Evolutionary conservation across 2,113 vertebrate genomes (phyloP).

Genomic region (Pleuronectes platessa): DNA sequence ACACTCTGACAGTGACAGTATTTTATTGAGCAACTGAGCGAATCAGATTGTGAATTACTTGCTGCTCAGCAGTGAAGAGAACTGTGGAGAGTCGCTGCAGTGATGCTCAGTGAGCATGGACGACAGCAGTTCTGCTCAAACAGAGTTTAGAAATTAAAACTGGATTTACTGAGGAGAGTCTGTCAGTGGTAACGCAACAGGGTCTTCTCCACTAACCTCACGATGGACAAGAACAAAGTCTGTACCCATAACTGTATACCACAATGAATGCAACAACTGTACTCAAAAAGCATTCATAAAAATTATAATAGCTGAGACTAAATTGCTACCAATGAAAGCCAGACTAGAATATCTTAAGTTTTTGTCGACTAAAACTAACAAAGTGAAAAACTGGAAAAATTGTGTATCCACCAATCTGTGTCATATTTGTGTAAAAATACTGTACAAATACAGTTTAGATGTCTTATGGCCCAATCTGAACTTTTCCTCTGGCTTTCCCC

Average conservation of each 20-base stretch:
- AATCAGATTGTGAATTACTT: neutral
- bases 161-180: constrained; percentile 2
- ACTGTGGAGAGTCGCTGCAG: neutral
- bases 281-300: neutral
- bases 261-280: neutral
- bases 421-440: neutral
- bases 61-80: neutral
- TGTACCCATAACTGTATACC: neutral
- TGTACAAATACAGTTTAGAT: constrained; percentile 4
- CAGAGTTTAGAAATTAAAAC: neutral
- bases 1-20: neutral
- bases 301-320: too few relatives aligned
- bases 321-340: too few relatives aligned
- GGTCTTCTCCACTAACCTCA: neutral
- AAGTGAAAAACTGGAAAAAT: neutral
- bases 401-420: neutral
- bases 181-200: neutral
- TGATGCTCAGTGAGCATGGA: neutral
- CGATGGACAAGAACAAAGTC: neutral
- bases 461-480: neutral
- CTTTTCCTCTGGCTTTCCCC: neutral
- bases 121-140: neutral
- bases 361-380: too few relatives aligned
- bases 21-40: constrained; percentile 5
- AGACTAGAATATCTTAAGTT: neutral